Evolutionary conservation across 2,797 vertebrate genomes (phyloP), one percentile per base, ranked within the genome.

Genomic region (Hydrocynus forskahlii): DNA sequence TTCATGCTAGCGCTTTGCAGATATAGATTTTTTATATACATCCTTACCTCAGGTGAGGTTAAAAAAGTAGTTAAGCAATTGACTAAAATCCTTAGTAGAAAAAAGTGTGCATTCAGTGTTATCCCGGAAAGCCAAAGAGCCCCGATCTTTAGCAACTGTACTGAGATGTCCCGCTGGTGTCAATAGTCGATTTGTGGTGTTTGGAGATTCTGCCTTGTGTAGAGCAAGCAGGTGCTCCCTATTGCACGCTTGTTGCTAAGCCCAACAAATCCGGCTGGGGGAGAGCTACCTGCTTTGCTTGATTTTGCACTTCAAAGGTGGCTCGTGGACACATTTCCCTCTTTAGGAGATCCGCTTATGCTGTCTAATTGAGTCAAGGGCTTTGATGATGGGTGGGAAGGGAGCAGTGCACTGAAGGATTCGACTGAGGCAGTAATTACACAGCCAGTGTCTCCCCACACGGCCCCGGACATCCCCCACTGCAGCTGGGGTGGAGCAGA

Each of bases 261-360:
- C 81, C 83, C 43, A 74, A 87, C 86, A 90, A 86, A 89, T 87
- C 86, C 85, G 68, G 76, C 76, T 71, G 29, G 83, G 84, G n/a
- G 63, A 86, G 78, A 75, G 67, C 81, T 87, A 91, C 91, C 87
- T 88, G 83, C 84, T 84, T 84, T 84, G 45, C 85, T 83, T 68
- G 74, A 85, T 92, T 86, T 91, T 91, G 86, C 90, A 92, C 90
- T 91, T 94, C 91, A 94, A 93, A 93, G 91, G 87, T 88, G 86
- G 75, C 78, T 70, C 45, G 66, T 83, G 81, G 78, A 78, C 76
- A 85, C 87, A 88, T 90, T 90, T 71, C 43, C 63, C 80, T 83
- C 81, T 84, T 68, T 77, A 77, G 75, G 57, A 80, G 81, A 87
- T 81, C 84, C 60, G 67, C 88, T 92, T 92, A 89, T 63, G 80